Evolutionary conservation across 1,140 invertebrate genomes (phyloP), one percentile per base, ranked within the genome.

Genomic region (Pemphigus obesinymphae): DNA sequence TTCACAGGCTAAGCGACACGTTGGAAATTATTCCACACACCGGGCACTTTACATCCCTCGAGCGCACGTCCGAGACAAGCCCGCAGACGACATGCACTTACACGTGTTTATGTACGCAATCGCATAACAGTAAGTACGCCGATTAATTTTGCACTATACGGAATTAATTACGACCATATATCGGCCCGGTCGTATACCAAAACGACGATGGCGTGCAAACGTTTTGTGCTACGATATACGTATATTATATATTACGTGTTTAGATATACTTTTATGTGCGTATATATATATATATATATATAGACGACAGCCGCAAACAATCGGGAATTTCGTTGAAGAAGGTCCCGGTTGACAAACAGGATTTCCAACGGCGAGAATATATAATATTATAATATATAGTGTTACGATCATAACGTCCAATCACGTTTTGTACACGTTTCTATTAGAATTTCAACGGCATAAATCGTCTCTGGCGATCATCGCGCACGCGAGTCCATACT

Each of bases 41-140:
- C 20, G n/a, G n/a, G 70, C 23, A 37, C 31, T 23, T n/a, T 48
- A 53, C 20, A 50, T n/a, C 73, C 50, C 48, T 40, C 20, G 11
- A 2, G 50, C 37, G 50, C 13, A 37, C n/a, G 31, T 37, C n/a
- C 48, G 5, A 20, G 50, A 76, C 73, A n/a, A 76, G 29, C 48
- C 23, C 48, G 11, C 75, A 23, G 26, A 34, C 31, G 50, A 58
- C 75, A 78, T 53, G 5, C 13, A 37, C 53, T 78, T 55, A 78
- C 75, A 78, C 34, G 53, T 78, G 75, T 78, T 78, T 17, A 26
- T 58, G 75, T 26, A 17, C 40, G 75, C 34, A 15, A 55, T 26
- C 50, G 23, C 13, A 43, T 17, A 70, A 43, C 10, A 23, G 11
- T 40, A 26, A 11, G 7, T 43, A 29, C 40, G 13, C 23, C 37